phyloP scores from a whole-genome alignment of 2,888 invertebrate genomes.

The Cataglyphis livida region DNA sequence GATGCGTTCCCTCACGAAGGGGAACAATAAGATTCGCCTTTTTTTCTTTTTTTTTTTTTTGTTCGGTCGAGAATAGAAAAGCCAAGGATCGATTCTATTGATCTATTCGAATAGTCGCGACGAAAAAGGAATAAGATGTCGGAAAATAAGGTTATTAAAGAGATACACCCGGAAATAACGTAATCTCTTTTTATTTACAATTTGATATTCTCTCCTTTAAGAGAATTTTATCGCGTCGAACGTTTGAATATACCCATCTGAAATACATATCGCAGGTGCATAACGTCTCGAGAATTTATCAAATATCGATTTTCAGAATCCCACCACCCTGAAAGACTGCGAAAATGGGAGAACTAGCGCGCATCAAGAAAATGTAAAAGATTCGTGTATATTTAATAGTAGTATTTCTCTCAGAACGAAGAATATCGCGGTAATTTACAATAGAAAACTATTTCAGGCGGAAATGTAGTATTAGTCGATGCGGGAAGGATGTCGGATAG shows the following conservation, averaged over 20 bases:
- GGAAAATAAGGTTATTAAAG: background rate
- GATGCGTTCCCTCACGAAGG: background rate
- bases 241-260: background rate
- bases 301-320: slow-evolving; percentile 6
- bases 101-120: slow-evolving; percentile 20
- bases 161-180: background rate
- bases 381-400: background rate
- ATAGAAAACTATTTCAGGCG: background rate
- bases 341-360: background rate
- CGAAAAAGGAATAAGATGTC: background rate
- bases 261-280: background rate
- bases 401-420: background rate
- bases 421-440: too few relatives aligned
- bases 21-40: slow-evolving; percentile 13
- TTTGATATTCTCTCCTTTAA: background rate
- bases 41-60: background rate
- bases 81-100: slow-evolving; percentile 27
- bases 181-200: background rate
- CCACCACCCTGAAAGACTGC: background rate
- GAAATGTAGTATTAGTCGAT: background rate
- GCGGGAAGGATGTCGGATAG: slow-evolving; percentile 2
- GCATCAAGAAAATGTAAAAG: background rate
- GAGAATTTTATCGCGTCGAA: background rate
- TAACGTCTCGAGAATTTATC: slow-evolving; percentile 9
- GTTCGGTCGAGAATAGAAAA: background rate